A percentile compares a stretch with the other conserved stretches of the same genome.
Evolutionary conservation across 2,888 invertebrate species (phyloP).

Genomic region (Lycocerus yunnanus): DNA sequence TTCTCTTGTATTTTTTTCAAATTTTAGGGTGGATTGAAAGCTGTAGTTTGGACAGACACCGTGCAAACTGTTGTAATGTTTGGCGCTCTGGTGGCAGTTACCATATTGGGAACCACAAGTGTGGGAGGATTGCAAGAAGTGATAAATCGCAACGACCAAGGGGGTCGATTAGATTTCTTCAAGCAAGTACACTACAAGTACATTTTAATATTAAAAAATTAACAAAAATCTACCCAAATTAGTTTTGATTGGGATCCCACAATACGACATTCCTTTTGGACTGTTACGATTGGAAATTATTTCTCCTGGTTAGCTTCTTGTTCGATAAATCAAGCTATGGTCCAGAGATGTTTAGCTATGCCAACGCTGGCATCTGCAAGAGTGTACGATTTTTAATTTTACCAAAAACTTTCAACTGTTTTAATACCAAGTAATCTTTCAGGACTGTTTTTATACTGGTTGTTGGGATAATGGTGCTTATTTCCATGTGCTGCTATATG

Average conservation of each 20-base stretch:
- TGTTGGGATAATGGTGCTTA: constrained; percentile 73
- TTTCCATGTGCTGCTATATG: constrained; percentile 80
- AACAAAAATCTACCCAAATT: constrained; percentile 20
- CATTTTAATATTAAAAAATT: background rate
- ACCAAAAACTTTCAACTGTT: background rate
- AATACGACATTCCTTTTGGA: constrained; percentile 82
- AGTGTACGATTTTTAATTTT: constrained; percentile 60
- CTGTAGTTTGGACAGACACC: constrained; percentile 82
- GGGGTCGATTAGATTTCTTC: constrained; percentile 72
- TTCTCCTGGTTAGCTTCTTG: constrained; percentile 82
- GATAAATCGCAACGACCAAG: constrained; percentile 63
- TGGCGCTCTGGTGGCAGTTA: constrained; percentile 69
- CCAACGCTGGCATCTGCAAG: constrained; percentile 72
- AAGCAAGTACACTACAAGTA: constrained; percentile 59
- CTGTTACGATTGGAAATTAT: constrained; percentile 75
- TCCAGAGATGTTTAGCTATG: constrained; percentile 80
- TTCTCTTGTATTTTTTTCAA: background rate
- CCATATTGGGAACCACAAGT: constrained; percentile 67
- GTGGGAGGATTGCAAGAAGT: constrained; percentile 69
- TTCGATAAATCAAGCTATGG: constrained; percentile 86
- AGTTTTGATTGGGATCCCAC: constrained; percentile 78
- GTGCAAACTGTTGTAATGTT: constrained; percentile 77
- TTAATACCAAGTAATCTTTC: constrained; percentile 39
- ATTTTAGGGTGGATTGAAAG: constrained; percentile 73
- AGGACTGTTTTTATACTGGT: constrained; percentile 80